Conservation (phyloP, 2,113 vertebrate species). For the Pyxicephalus adspersus region DNA sequence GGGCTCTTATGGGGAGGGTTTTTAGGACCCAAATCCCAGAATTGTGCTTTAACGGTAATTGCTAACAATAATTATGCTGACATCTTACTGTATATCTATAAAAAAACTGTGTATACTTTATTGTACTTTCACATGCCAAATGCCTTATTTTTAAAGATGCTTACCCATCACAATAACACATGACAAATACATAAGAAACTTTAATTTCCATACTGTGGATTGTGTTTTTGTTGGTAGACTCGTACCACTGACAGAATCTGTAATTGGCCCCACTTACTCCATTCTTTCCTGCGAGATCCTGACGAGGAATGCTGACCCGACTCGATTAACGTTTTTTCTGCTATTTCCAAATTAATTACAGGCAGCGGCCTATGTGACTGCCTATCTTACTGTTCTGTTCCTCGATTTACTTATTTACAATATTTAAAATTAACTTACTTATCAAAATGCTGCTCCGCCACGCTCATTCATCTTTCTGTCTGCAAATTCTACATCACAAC, state of each 20-base stretch:
- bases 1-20: too few species aligned
- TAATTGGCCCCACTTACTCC: conserved; percentile 28
- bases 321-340: conserved; percentile 22
- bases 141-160: background rate
- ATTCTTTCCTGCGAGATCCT: conserved; percentile 29
- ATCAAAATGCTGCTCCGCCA: conserved; percentile 82
- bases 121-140: background rate
- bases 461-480: conserved; percentile 87
- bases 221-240: background rate
- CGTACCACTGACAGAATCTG: conserved; percentile 21
- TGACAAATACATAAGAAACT: background rate
- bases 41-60: too few species aligned
- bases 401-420: conserved; percentile 76
- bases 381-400: conserved; percentile 68
- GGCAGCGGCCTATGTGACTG: conserved; percentile 52
- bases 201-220: conserved; percentile 9
- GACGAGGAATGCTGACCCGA: conserved; percentile 7
- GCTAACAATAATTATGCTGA: too few species aligned
- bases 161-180: background rate
- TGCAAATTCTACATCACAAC: conserved; percentile 76
- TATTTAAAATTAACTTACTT: conserved; percentile 83
- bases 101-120: too few species aligned
- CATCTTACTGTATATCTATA: too few species aligned
- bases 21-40: too few species aligned
- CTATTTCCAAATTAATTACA: conserved; percentile 39